Evolutionary conservation across 1,140 invertebrate genomes (phyloP).

Genomic region (Cheumatopsyche charites): DNA sequence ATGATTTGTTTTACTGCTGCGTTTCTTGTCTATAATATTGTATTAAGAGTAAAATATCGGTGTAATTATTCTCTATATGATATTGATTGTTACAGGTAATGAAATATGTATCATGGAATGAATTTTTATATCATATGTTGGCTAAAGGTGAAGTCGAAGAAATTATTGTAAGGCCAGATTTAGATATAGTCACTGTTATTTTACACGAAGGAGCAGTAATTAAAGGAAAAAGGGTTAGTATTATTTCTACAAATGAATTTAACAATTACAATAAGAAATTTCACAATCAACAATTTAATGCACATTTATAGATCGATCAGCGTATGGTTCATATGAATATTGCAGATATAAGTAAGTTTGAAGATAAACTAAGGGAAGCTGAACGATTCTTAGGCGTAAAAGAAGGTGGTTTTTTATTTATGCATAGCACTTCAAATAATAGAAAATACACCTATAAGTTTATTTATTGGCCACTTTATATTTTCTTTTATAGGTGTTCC

Average conservation of each 20-base stretch:
- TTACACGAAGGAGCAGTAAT: constrained; percentile 85
- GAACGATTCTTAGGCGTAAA: constrained; percentile 82
- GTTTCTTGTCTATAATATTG: background rate
- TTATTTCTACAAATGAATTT: too few relatives aligned
- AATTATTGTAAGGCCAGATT: constrained; percentile 81
- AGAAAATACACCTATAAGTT: background rate
- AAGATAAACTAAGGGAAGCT: constrained; percentile 84
- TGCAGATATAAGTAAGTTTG: constrained; percentile 80
- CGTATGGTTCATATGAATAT: constrained; percentile 82
- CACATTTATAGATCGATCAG: constrained; percentile 69
- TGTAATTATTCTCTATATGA: background rate
- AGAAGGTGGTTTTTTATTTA: constrained; percentile 67
- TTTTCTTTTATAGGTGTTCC: constrained; percentile 70
- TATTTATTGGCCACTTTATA: constrained; percentile 13
- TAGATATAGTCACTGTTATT: constrained; percentile 83
- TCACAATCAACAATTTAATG: constrained; percentile 2
- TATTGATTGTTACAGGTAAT: constrained; percentile 48
- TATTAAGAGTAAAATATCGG: constrained; percentile 23
- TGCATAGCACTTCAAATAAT: background rate
- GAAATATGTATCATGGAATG: constrained; percentile 90
- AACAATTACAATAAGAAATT: constrained; percentile 36
- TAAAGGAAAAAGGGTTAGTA: constrained; percentile 75
- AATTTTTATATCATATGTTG: constrained; percentile 92
- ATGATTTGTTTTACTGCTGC: too few relatives aligned
- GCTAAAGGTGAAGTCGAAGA: constrained; percentile 91